Percentiles rank a stretch among this genome's conserved stretches.
These are phyloP conservation scores for Ceratina japonica DNA, from an alignment of 1,140 invertebrate genomes.

Conservation along the genomic window DNA sequence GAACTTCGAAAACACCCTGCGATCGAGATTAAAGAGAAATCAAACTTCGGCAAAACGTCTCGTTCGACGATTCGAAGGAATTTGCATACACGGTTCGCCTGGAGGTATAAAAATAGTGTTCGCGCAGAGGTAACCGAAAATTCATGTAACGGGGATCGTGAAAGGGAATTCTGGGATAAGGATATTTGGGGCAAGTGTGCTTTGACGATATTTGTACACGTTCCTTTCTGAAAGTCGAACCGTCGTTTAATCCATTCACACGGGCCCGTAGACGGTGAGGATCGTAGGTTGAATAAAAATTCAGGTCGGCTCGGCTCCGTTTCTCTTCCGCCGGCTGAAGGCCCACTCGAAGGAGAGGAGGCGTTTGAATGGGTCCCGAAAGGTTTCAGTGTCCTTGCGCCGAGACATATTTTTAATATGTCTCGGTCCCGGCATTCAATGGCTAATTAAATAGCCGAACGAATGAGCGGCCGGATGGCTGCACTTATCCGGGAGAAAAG, in stretches of 20 bases:
- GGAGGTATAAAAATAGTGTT: no score
- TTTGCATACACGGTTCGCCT: no score
- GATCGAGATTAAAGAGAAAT: neutral
- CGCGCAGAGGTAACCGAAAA: neutral
- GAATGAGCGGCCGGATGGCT: slow-evolving; percentile 5
- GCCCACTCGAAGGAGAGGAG: neutral
- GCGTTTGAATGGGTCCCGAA: neutral
- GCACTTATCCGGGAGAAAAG: slow-evolving; percentile 6
- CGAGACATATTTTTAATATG: slow-evolving; percentile 29
- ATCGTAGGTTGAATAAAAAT: no score
- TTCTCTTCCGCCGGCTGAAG: no score
- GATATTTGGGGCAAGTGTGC: no score
- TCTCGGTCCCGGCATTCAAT: slow-evolving; percentile 10
- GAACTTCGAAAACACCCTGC: slow-evolving; percentile 47
- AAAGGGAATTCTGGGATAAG: no score
- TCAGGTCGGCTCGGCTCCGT: no score
- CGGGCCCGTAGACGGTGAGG: no score
- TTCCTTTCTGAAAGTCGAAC: no score
- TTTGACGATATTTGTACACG: no score
- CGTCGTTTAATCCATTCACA: no score
- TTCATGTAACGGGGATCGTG: no score
- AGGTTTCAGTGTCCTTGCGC: neutral
- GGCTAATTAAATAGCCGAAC: slow-evolving; percentile 34
- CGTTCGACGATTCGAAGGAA: neutral
- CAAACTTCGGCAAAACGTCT: neutral